A percentile compares a stretch with the other conserved stretches of the same genome.
Evolutionary conservation across 2,888 invertebrate species (phyloP).

Genomic region (Seira musarum): DNA sequence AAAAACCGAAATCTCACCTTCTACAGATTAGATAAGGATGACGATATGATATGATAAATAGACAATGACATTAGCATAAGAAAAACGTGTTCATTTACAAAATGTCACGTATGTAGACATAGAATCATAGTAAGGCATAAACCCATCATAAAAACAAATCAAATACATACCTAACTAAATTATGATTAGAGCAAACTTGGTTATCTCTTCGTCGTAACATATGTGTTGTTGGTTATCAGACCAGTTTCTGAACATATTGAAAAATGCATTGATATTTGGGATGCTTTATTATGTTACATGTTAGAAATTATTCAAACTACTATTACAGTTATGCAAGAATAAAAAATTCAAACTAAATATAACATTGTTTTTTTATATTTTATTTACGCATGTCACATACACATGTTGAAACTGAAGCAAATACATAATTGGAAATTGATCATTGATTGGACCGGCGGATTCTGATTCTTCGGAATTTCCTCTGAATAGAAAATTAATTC

Average conservation of each 20-base stretch:
- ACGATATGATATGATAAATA: not conserved
- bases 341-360: not conserved
- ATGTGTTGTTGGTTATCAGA: not conserved
- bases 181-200: not conserved
- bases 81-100: not conserved
- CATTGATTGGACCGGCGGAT: no score
- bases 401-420: no score
- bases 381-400: no score
- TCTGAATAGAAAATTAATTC: not conserved
- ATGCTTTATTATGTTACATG: not conserved
- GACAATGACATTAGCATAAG: no score
- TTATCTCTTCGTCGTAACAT: not conserved
- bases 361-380: not conserved
- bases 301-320: not conserved
- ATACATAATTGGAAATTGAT: no score
- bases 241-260: not conserved
- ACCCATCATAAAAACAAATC: not conserved
- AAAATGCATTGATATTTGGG: not conserved
- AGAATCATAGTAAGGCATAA: not conserved
- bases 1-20: conserved; percentile 12
- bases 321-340: not conserved
- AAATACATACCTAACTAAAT: not conserved
- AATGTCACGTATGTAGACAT: not conserved
- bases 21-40: not conserved
- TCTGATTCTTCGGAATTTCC: no score